Conservation (phyloP, 2,797 vertebrate genomes). For the Notamacropus eugenii region DNA sequence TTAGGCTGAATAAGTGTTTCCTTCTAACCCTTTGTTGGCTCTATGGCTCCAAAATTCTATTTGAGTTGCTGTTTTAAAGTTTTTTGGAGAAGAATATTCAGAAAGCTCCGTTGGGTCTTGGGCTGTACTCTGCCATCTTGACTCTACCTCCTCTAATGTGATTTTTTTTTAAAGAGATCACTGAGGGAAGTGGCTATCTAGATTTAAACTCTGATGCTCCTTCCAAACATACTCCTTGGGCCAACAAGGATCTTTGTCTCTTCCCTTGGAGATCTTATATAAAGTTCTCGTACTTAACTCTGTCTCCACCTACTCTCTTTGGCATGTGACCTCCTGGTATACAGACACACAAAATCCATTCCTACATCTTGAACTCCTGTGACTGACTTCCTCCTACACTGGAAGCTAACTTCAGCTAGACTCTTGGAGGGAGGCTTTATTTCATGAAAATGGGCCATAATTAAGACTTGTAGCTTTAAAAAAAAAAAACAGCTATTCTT, state of each 20-base stretch:
- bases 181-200: not conserved
- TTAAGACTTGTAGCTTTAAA: not conserved
- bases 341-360: not conserved
- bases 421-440: slow-evolving; percentile 7
- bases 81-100: not conserved
- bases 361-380: not conserved
- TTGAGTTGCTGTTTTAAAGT: not conserved
- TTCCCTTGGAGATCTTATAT: not conserved
- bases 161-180: not conserved
- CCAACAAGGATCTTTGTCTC: not conserved
- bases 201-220: not conserved
- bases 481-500: not conserved
- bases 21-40: not conserved
- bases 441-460: not conserved
- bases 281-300: not conserved
- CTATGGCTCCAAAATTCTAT: not conserved
- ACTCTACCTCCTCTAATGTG: not conserved
- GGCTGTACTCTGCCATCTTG: not conserved
- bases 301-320: not conserved
- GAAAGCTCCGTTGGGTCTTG: not conserved
- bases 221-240: not conserved
- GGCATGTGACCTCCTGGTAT: not conserved
- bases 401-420: not conserved
- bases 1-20: not conserved
- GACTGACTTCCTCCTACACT: not conserved